Conservation (phyloP, 2,797 vertebrate species). For the Sebastes ruberrimus region DNA sequence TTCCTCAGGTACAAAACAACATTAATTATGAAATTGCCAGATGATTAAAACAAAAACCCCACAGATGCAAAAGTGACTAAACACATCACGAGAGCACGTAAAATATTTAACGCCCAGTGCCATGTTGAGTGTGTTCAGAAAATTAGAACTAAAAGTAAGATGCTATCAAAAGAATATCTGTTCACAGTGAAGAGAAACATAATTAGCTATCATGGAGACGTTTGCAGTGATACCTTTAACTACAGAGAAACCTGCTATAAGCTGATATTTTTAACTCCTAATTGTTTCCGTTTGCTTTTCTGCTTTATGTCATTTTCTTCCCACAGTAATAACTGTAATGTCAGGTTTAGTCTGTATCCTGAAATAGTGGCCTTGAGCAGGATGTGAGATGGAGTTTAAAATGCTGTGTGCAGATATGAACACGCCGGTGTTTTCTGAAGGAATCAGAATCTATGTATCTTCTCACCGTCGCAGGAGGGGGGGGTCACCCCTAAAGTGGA, state of each 20-base stretch:
- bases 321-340: background rate
- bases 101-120: background rate
- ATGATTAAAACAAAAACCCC: background rate
- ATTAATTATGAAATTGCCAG: conserved; percentile 3
- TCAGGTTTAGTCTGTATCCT: background rate
- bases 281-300: background rate
- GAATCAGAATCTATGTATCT: conserved; percentile 52
- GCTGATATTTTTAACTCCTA: background rate
- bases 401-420: conserved; percentile 26
- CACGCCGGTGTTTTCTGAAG: conserved; percentile 43
- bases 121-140: background rate
- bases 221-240: background rate
- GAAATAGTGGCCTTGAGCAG: conserved; percentile 22
- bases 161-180: background rate
- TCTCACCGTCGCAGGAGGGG: background rate
- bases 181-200: background rate
- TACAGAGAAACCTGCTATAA: background rate
- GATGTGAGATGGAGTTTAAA: conserved; percentile 36
- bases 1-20: conserved; percentile 9
- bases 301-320: background rate
- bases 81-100: background rate
- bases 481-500: too few species aligned
- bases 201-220: background rate
- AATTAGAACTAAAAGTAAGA: background rate
- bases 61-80: background rate